These are phyloP conservation scores for Eurystomus gularis DNA, from an alignment of 2,113 vertebrate genomes.

Conservation along the genomic window DNA sequence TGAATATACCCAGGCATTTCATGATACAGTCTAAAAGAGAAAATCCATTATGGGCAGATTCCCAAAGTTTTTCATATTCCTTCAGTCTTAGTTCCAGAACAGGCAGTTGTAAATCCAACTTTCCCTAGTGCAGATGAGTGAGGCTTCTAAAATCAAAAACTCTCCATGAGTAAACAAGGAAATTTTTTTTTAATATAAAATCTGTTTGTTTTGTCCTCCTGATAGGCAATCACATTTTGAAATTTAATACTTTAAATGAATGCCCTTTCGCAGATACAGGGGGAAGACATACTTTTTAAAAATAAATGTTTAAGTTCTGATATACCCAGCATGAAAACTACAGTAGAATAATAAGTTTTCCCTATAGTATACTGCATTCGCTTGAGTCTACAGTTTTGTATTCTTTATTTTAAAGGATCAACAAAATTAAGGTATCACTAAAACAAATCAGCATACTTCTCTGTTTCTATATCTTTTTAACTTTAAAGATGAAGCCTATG, in stretches of 20 bases:
- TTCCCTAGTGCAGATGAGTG: neutral
- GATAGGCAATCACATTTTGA: neutral
- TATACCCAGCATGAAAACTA: neutral
- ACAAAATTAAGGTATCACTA: neutral
- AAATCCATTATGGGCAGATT: neutral
- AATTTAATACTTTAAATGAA: neutral
- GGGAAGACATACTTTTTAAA: rapidly evolving
- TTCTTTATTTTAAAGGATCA: neutral
- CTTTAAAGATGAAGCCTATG: slow-evolving; percentile 5
- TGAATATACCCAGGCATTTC: neutral
- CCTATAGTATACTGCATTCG: neutral
- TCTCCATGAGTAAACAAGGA: neutral
- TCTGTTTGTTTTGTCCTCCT: neutral
- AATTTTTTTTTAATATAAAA: rapidly evolving
- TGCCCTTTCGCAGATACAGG: neutral
- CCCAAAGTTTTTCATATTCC: neutral
- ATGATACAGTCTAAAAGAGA: neutral
- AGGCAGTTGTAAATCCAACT: neutral
- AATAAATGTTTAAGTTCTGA: neutral
- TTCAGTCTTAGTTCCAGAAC: neutral
- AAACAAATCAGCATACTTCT: neutral
- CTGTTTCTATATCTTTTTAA: neutral
- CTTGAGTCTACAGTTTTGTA: neutral
- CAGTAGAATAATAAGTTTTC: neutral
- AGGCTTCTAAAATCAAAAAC: neutral